Evolutionary conservation across 2,797 vertebrate species (phyloP).

Genomic region (Eupleurogrammus muticus): DNA sequence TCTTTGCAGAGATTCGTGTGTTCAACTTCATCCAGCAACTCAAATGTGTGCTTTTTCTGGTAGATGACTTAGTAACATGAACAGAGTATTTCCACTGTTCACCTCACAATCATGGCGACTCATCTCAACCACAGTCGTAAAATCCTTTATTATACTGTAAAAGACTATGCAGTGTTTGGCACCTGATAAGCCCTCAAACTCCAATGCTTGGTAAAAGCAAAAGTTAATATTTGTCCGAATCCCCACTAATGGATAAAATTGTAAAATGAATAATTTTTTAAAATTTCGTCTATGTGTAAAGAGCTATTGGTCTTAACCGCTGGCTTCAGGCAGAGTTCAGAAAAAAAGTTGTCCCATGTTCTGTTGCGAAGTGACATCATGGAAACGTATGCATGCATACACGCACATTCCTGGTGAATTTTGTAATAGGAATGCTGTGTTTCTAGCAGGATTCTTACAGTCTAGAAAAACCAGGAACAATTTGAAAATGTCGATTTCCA

Average conservation of each 20-base stretch:
- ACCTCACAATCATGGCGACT: neutral
- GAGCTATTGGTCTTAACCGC: too few relatives aligned
- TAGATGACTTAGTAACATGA: neutral
- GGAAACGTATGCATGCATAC: too few relatives aligned
- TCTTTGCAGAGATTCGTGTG: too few relatives aligned
- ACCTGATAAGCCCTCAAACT: neutral
- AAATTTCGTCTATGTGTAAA: neutral
- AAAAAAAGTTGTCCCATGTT: neutral
- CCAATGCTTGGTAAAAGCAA: neutral
- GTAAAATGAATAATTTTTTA: neutral
- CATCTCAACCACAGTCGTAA: neutral
- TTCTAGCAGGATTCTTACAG: too few relatives aligned
- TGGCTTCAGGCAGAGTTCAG: too few relatives aligned
- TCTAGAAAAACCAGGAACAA: too few relatives aligned
- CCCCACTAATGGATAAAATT: neutral
- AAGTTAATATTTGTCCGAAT: neutral
- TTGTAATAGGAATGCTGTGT: too few relatives aligned
- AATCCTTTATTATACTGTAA: neutral
- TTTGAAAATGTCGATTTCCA: too few relatives aligned
- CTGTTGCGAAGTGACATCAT: too few relatives aligned
- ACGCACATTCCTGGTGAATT: too few relatives aligned
- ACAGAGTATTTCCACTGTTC: neutral
- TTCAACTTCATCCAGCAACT: too few relatives aligned
- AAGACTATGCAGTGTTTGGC: neutral
- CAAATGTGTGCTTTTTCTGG: neutral